Evolutionary conservation across 2,888 invertebrate genomes (phyloP), one percentile per base, ranked within the genome.

Genomic region (Masnerella sp.): DNA sequence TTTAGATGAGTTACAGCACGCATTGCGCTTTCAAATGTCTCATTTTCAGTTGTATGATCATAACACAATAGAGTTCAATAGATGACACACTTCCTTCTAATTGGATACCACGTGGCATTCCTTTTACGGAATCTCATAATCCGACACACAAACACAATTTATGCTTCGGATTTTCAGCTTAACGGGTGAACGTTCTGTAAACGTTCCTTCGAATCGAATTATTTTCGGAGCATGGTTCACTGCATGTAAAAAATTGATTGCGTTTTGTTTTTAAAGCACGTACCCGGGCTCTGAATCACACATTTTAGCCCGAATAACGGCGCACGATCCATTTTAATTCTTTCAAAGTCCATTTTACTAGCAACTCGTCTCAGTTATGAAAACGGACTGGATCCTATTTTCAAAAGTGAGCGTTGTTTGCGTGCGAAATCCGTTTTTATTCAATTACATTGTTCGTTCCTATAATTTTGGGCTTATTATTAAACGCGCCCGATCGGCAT

Each of bases 101-200:
- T 68, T 75, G 68, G 62, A 75, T 71, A 36, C 67, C 67, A 32
- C 40, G 47, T 38, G 51, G 62, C 61, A 74, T 74, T 65, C 74
- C 70, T 74, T 71, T 74, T 74, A 65, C 58, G 70, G 59, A 70
- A 74, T 74, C 67, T 73, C 61, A 61, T 70, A 62, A 62, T 61
- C 52, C 49, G 59, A 69, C 58, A 36, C 61, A 43, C 49, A 51
- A 36, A 40, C 38, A 11, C 49, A 56, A 67, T 73, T 67, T 67
- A 67, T 73, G 61, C 36, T 14, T 25, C n/a, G 32, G 34, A 45
- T 54, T 56, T 72, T 51, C 47, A 12, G 47, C 42, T 52, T 54
- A 56, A 34, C 30, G 28, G 61, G 12, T 14, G 42, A 9, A 20
- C 22, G 52, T 30, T 30, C 25, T 11, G 34, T 43, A 45, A 69